Percentiles rank a stretch among this genome's conserved stretches.
phyloP scores from a whole-genome alignment of 2,113 vertebrate genomes.

The Erythrocercus mccallii region DNA sequence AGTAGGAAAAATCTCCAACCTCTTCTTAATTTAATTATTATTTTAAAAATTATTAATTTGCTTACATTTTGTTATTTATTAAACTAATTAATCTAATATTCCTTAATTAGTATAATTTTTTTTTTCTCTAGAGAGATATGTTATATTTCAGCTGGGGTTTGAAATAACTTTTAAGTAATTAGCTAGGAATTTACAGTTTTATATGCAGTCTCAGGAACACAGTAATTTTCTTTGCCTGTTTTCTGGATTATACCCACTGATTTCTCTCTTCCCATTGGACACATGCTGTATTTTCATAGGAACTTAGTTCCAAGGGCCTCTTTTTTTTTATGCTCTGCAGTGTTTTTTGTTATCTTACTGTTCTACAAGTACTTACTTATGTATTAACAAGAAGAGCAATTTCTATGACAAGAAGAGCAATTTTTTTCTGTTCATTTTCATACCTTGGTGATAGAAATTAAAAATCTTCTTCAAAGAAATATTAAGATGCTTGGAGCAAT shows the following conservation, averaged over 20 bases:
- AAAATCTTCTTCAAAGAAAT: background rate
- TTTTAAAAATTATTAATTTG: background rate
- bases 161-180: background rate
- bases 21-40: background rate
- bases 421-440: background rate
- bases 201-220: background rate
- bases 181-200: background rate
- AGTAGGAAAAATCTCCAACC: slow-evolving; percentile 10
- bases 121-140: background rate
- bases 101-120: background rate
- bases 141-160: background rate
- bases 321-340: background rate
- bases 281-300: background rate
- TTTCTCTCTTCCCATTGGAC: background rate
- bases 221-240: background rate
- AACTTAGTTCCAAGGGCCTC: background rate
- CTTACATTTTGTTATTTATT: background rate
- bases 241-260: background rate
- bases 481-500: background rate
- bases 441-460: background rate
- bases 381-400: background rate
- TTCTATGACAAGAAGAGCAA: background rate
- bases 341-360: background rate
- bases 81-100: background rate
- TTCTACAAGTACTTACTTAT: background rate